These are phyloP conservation scores for Drosophila repletoides DNA, from an alignment of 1,140 invertebrate genomes.

Conservation along the genomic window DNA sequence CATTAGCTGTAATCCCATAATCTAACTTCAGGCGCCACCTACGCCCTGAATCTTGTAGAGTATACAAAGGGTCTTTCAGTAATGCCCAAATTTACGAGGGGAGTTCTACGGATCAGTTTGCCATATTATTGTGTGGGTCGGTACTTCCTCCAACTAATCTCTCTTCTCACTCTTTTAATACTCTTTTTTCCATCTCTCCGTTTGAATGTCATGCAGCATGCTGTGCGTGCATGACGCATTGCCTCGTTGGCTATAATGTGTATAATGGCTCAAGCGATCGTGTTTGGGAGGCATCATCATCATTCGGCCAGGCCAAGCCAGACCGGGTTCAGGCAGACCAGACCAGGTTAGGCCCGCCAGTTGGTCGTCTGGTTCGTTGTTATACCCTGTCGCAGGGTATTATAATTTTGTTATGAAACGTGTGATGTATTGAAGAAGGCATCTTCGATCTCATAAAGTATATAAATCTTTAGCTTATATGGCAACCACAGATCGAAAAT, in stretches of 20 bases:
- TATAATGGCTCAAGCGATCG: slow-evolving; percentile 55
- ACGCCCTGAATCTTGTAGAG: not conserved
- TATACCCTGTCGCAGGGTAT: too few relatives aligned
- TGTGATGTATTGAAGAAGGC: too few relatives aligned
- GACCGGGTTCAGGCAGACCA: not conserved
- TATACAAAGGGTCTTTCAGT: not conserved
- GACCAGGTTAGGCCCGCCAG: not conserved
- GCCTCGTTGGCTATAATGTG: slow-evolving; percentile 65
- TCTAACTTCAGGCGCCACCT: not conserved
- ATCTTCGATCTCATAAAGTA: too few relatives aligned
- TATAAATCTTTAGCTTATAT: too few relatives aligned
- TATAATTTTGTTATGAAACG: too few relatives aligned
- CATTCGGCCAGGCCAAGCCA: not conserved
- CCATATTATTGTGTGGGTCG: slow-evolving; percentile 17
- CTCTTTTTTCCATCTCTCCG: not conserved
- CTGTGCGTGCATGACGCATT: slow-evolving; percentile 73
- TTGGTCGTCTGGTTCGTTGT: slow-evolving; percentile 4
- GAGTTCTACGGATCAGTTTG: slow-evolving; percentile 13
- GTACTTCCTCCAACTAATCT: not conserved
- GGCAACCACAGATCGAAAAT: too few relatives aligned
- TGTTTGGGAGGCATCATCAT: slow-evolving; percentile 67
- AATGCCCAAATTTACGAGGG: not conserved
- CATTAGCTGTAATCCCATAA: too few relatives aligned
- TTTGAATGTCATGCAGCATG: slow-evolving; percentile 33
- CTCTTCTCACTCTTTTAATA: not conserved